Conservation (phyloP, 2,113 vertebrate genomes). For the Pogona vitticeps region DNA sequence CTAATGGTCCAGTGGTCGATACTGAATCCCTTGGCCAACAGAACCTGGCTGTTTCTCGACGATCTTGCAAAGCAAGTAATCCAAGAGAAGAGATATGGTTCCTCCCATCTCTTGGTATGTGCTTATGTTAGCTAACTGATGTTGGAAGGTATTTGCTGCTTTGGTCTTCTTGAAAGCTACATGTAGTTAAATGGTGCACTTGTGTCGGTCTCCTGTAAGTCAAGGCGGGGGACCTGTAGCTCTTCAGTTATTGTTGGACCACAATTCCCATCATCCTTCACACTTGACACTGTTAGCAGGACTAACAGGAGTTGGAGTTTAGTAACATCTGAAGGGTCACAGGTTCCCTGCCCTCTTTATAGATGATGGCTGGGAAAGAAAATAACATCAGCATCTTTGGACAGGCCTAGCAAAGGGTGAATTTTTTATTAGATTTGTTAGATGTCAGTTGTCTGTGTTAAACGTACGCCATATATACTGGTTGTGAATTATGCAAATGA, state of each 20-base stretch:
- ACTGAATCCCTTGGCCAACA: slow-evolving; percentile 47
- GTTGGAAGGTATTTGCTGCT: neutral
- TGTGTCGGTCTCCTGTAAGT: neutral
- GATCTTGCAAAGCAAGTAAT: neutral
- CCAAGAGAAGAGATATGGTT: neutral
- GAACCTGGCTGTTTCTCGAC: neutral
- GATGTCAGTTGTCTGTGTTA: neutral
- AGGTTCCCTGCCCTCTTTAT: neutral
- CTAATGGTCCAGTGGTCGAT: slow-evolving; percentile 67
- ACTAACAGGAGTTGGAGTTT: neutral
- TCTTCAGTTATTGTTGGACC: neutral
- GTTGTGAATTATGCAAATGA: neutral
- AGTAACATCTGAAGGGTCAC: neutral
- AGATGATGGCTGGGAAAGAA: neutral
- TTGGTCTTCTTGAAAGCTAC: neutral
- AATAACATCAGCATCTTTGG: neutral
- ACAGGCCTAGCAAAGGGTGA: neutral
- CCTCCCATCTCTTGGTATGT: neutral
- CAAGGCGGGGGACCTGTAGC: neutral
- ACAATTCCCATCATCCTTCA: neutral
- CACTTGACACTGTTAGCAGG: neutral
- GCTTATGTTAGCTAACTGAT: neutral
- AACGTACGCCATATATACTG: neutral
- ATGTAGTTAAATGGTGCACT: neutral
- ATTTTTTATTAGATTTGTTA: neutral